Evolutionary conservation across 2,797 vertebrate species (phyloP).

Genomic region (Molossus alvarezi): DNA sequence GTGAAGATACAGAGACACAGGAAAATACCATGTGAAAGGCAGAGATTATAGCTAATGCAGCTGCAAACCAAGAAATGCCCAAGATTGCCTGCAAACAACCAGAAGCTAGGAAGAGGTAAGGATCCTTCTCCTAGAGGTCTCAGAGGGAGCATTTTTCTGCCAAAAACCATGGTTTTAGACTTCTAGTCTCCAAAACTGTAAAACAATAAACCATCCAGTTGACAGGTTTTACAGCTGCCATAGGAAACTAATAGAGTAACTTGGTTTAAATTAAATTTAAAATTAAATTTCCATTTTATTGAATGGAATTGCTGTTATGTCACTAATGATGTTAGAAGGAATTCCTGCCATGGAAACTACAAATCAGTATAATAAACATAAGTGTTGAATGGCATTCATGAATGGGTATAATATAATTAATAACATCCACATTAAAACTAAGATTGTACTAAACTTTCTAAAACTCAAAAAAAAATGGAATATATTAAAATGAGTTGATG

Average conservation of each 20-base stretch:
- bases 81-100: too few relatives aligned
- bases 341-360: not conserved
- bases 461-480: not conserved
- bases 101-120: not conserved
- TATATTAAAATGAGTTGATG: not conserved
- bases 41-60: not conserved
- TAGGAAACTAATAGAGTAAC: not conserved
- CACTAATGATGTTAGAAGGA: not conserved
- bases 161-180: not conserved
- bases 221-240: not conserved
- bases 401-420: not conserved
- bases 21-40: not conserved
- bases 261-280: not conserved
- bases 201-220: not conserved
- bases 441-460: not conserved
- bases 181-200: not conserved
- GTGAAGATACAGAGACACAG: not conserved
- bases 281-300: not conserved
- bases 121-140: not conserved
- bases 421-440: not conserved
- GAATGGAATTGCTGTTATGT: not conserved
- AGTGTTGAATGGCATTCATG: not conserved
- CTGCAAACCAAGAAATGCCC: not conserved
- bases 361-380: not conserved
- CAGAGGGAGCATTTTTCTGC: not conserved